Base-by-base conservation (phyloP, 2,888 invertebrate genomes). In the Microctonus brassicae region DNA sequence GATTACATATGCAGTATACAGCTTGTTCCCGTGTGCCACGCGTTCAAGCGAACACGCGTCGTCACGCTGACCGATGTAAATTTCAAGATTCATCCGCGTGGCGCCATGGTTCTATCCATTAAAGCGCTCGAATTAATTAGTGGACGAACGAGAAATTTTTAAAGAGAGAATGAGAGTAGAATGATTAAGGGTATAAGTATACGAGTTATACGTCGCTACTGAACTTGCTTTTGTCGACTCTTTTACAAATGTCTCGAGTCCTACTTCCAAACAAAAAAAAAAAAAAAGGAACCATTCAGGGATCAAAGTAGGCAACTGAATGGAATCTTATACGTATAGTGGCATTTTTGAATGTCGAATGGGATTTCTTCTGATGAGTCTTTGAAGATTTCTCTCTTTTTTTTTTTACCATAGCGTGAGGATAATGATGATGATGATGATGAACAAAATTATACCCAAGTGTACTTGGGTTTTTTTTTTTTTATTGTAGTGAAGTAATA, bases 1-100 rank as follows among this genome's bases (percentile, higher is more conserved):
- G 76, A 78, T 79, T 81, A 78, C 79, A 79, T 78, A 82, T 81
- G 81, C 81, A 80, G 77, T 63, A 64, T 64, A 61, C 69, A 69
- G 57, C 68, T 64, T 69, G 61, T 70, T 72, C 63, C 62, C 53
- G 52, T 65, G 75, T 80, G 75, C 75, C 70, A 71, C 77, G 72
- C 73, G 72, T 77, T 64, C 33, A 64, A 52, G 67, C 72, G 66
- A 66, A 75, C 76, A 73, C 71, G 66, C 75, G 73, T 73, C 73
- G 75, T 77, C 76, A 75, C 70, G 73, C 74, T 75, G 75, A 69
- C 68, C 69, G 62, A 79, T 77, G 79, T 77, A 79, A 81, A 81
- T 81, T 80, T 77, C 75, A 63, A 69, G 69, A 73, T 73, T 66
- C 63, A 55, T 52, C 72, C 63, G 22, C 24, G 22, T 62, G 61